Conservation (phyloP, 2,888 invertebrate species). For the Suillia variegata region DNA sequence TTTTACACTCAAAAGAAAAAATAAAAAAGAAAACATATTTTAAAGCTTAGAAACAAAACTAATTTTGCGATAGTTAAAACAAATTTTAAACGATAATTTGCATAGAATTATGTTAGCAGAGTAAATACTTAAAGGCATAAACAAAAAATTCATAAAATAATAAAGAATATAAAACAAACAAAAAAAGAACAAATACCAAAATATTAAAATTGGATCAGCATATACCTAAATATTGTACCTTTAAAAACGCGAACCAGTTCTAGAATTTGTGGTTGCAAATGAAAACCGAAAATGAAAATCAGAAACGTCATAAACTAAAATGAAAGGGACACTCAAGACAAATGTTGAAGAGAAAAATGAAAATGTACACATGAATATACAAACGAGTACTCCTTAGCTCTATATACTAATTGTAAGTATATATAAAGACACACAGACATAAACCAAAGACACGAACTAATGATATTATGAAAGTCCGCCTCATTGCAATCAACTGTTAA, state of each 20-base stretch:
- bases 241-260: slow-evolving; percentile 13
- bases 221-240: slow-evolving; percentile 22
- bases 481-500: slow-evolving; percentile 51
- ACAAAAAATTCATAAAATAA: slow-evolving; percentile 3
- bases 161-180: neutral
- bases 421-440: no score
- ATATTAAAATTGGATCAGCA: slow-evolving; percentile 1
- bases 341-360: slow-evolving; percentile 39
- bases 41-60: slow-evolving; percentile 2
- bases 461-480: slow-evolving; percentile 54
- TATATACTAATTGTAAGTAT: neutral
- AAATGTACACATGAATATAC: neutral
- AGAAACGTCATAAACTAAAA: neutral
- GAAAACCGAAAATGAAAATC: neutral
- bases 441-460: slow-evolving; percentile 28
- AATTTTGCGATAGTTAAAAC: neutral
- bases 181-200: neutral
- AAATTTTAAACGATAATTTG: slow-evolving; percentile 8
- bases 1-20: slow-evolving; percentile 8
- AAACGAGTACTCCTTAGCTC: neutral
- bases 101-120: neutral
- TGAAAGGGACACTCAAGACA: slow-evolving; percentile 19
- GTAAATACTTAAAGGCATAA: no score
- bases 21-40: neutral
- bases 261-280: slow-evolving; percentile 5